phyloP scores from a whole-genome alignment of 2,113 vertebrate species.

The Xiphias gladius region DNA sequence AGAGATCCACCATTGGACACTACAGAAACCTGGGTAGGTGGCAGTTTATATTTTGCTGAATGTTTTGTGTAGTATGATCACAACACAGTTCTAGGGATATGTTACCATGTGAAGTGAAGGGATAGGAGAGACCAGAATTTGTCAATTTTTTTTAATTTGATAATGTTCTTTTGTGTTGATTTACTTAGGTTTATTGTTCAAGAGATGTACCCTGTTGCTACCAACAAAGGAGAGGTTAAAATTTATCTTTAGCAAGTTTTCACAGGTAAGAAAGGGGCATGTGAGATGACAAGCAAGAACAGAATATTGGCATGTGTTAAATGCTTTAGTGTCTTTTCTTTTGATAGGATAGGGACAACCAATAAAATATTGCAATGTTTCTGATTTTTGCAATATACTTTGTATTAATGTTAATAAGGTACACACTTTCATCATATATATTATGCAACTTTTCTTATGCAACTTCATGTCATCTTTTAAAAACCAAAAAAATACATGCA shows the following conservation, averaged over 20 bases:
- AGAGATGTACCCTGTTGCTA: constrained; percentile 90
- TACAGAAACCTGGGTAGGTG: constrained; percentile 90
- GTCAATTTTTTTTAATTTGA: neutral
- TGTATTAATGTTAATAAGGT: too few species aligned
- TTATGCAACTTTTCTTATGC: neutral
- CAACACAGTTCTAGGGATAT: neutral
- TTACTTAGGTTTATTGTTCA: constrained; percentile 89
- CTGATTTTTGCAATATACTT: too few species aligned
- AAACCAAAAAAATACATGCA: too few species aligned
- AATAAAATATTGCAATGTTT: neutral
- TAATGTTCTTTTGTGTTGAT: constrained; percentile 35
- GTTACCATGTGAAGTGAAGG: neutral
- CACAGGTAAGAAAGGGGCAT: constrained; percentile 82
- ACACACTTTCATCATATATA: neutral
- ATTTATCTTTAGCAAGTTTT: constrained; percentile 85
- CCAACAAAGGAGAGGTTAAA: constrained; percentile 92
- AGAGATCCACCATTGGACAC: constrained; percentile 77
- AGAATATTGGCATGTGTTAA: constrained; percentile 5
- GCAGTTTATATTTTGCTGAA: neutral
- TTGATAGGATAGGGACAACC: neutral
- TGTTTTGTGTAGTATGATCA: neutral
- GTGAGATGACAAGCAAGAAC: neutral
- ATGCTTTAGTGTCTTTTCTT: neutral
- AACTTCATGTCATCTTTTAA: neutral
- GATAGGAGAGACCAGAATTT: neutral